These are phyloP conservation scores for Neolamprologus modestus DNA, from an alignment of 2,113 vertebrate genomes.

Conservation along the genomic window DNA sequence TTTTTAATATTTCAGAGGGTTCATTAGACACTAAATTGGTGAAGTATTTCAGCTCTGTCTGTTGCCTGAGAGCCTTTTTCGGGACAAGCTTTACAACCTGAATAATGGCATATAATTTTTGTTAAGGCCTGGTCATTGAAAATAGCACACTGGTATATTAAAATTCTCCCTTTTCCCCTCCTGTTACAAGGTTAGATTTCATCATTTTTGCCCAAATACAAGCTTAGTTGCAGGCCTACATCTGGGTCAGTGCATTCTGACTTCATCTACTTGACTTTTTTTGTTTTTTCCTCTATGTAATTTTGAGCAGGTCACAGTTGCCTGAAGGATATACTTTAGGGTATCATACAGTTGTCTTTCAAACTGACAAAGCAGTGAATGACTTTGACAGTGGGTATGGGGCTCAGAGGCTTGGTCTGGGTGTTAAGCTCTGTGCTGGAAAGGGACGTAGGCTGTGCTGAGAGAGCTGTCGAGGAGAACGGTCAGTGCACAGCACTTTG, in stretches of 20 bases:
- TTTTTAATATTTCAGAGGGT: slow-evolving; percentile 59
- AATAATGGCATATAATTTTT: neutral
- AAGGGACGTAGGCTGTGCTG: neutral
- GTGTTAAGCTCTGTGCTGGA: neutral
- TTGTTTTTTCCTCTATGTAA: neutral
- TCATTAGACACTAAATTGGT: slow-evolving; percentile 44
- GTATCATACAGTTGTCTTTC: neutral
- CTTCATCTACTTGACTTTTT: neutral
- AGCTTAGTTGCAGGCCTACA: neutral
- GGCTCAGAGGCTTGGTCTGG: neutral
- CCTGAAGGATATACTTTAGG: neutral
- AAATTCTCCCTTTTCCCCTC: neutral
- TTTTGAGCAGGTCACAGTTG: slow-evolving; percentile 4
- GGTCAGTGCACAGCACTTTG: slow-evolving; percentile 30
- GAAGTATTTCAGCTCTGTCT: slow-evolving; percentile 25
- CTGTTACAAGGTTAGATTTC: neutral
- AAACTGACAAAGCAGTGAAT: neutral
- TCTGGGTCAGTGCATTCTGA: neutral
- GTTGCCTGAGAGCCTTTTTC: neutral
- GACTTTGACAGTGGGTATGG: neutral
- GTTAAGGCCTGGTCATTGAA: neutral
- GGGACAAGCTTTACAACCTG: neutral
- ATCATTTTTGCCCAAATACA: neutral
- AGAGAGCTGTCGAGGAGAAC: slow-evolving; percentile 16
- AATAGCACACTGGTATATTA: neutral